Conservation (phyloP, 2,113 vertebrate genomes). For the Corapipo altera region DNA sequence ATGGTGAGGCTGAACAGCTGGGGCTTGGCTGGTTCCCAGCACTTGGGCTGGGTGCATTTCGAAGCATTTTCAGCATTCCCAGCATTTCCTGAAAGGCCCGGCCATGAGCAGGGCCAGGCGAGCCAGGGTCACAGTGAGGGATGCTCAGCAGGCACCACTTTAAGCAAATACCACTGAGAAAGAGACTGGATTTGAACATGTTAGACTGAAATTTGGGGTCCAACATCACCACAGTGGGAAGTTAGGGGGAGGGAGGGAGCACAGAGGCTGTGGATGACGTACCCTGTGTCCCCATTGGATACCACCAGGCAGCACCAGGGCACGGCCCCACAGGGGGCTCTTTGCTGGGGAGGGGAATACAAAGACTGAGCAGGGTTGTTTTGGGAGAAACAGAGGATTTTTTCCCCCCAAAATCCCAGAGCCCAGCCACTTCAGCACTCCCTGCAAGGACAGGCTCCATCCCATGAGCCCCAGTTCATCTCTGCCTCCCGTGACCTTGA, state of each 20-base stretch:
- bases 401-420: accelerated
- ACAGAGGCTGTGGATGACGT: background rate
- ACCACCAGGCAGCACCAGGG: accelerated
- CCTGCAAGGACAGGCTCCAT: background rate
- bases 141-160: background rate
- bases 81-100: slow-evolving; percentile 18
- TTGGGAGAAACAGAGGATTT: background rate
- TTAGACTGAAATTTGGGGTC: background rate
- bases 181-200: background rate
- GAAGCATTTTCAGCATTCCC: slow-evolving; percentile 33
- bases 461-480: background rate
- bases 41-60: background rate
- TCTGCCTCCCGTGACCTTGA: accelerated
- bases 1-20: background rate
- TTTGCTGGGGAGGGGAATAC: background rate
- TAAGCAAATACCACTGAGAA: background rate
- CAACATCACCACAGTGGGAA: accelerated
- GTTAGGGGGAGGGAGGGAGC: background rate
- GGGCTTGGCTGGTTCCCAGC: background rate
- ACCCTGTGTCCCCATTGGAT: accelerated
- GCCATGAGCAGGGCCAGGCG: accelerated
- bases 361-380: background rate
- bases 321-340: background rate
- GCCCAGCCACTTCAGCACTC: background rate
- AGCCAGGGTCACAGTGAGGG: background rate